phyloP scores from a whole-genome alignment of 2,113 vertebrate species.

The Dromiciops gliroides region DNA sequence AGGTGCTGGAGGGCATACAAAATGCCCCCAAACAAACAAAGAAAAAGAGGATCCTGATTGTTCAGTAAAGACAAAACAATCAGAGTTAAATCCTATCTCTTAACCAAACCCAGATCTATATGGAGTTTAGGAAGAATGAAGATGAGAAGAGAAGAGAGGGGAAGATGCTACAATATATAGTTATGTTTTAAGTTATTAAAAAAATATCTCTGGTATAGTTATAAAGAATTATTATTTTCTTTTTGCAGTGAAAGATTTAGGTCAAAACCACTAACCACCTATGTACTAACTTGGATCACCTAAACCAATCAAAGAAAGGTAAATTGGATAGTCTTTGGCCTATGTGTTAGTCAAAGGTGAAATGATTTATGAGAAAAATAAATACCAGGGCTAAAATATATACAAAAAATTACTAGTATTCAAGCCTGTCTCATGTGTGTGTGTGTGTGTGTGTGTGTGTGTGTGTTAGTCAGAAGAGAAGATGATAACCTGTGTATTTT shows the following conservation, averaged over 20 bases:
- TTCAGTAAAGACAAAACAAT: slow-evolving; percentile 63
- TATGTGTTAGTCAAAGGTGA: slow-evolving; percentile 81
- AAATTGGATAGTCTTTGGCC: slow-evolving; percentile 85
- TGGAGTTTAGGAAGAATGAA: neutral
- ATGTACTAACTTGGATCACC: slow-evolving; percentile 61
- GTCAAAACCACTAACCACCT: slow-evolving; percentile 70
- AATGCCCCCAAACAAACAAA: neutral
- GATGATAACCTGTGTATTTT: slow-evolving; percentile 70
- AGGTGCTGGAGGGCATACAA: neutral
- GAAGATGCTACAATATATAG: slow-evolving; percentile 62
- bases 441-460: slow-evolving; percentile 68
- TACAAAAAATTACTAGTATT: slow-evolving; percentile 89
- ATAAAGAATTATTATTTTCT: slow-evolving; percentile 65
- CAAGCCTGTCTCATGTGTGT: slow-evolving; percentile 78
- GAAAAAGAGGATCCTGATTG: neutral
- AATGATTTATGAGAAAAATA: slow-evolving; percentile 88
- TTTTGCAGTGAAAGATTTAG: slow-evolving; percentile 71
- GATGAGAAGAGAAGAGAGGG: slow-evolving; percentile 1
- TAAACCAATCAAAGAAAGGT: slow-evolving; percentile 71
- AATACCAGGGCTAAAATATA: slow-evolving; percentile 90
- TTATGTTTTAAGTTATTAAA: slow-evolving; percentile 60
- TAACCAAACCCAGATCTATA: slow-evolving; percentile 51
- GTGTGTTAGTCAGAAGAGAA: slow-evolving; percentile 55
- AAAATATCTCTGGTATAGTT: slow-evolving; percentile 76
- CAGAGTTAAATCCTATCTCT: slow-evolving; percentile 48